Evolutionary conservation across 2,797 vertebrate species (phyloP).

Genomic region (Jordanella pulchra): DNA sequence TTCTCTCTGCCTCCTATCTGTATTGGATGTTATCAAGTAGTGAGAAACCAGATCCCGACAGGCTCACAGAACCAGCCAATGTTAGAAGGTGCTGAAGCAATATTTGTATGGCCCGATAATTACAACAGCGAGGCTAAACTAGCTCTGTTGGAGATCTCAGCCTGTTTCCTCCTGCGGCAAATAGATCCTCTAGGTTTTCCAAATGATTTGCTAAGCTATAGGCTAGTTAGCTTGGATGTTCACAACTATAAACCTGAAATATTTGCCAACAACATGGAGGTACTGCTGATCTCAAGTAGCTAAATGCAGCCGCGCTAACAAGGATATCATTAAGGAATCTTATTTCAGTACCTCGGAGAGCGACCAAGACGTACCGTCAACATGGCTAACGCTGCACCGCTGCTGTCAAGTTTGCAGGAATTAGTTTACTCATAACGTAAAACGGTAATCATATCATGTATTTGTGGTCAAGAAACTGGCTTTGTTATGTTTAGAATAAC

Average conservation of each 20-base stretch:
- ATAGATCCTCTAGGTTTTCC: slow-evolving; percentile 22
- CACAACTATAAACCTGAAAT: not conserved
- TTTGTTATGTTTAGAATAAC: fast-evolving
- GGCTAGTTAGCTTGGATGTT: slow-evolving; percentile 39
- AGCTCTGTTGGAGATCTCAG: slow-evolving; percentile 2
- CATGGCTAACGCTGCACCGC: slow-evolving; percentile 42
- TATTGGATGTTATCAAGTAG: slow-evolving; percentile 34
- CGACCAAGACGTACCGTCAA: slow-evolving; percentile 53
- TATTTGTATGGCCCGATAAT: not conserved
- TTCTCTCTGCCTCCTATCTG: slow-evolving; percentile 36
- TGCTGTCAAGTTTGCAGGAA: slow-evolving; percentile 20
- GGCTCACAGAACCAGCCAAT: slow-evolving; percentile 35
- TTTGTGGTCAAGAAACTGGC: fast-evolving
- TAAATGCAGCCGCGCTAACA: not conserved
- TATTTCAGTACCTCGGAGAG: slow-evolving; percentile 75
- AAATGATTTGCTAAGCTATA: slow-evolving; percentile 45
- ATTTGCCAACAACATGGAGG: fast-evolving
- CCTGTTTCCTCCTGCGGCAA: slow-evolving; percentile 38
- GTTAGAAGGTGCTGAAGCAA: slow-evolving; percentile 39
- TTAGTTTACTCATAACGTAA: not conserved
- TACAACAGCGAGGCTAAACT: not conserved
- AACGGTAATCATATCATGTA: fast-evolving
- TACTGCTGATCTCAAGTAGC: fast-evolving
- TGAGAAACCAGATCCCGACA: slow-evolving; percentile 41
- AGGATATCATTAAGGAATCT: not conserved